phyloP scores from a whole-genome alignment of 2,888 invertebrate genomes.

The Cerastoderma edule region DNA sequence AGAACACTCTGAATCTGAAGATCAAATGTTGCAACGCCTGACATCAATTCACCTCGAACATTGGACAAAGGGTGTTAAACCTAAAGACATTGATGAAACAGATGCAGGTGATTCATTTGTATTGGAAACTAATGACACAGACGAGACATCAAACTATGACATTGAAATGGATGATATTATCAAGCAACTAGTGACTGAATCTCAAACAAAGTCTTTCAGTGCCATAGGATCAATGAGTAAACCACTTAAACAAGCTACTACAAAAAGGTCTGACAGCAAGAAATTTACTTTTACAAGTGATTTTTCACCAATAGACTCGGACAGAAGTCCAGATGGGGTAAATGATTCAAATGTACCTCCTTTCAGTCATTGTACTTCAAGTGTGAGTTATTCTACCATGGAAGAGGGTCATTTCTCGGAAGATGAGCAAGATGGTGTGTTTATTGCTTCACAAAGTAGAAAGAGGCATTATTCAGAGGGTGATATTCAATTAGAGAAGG shows the following conservation, averaged over 20 bases:
- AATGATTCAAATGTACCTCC: conserved; percentile 26
- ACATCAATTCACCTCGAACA: conserved; percentile 59
- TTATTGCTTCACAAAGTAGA: background rate
- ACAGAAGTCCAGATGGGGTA: conserved; percentile 17
- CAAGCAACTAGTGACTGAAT: conserved; percentile 10
- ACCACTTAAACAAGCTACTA: background rate
- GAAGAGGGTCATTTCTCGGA: conserved; percentile 43
- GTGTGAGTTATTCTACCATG: conserved; percentile 28
- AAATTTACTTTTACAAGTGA: background rate
- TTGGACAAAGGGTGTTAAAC: conserved; percentile 30
- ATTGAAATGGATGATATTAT: conserved; percentile 10
- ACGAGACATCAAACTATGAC: background rate
- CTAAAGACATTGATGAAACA: conserved; percentile 8
- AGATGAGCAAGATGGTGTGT: conserved; percentile 36
- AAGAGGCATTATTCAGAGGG: conserved; percentile 54
- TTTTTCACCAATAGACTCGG: conserved; percentile 4
- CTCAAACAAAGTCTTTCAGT: background rate
- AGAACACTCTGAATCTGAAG: conserved; percentile 44
- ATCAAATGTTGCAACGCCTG: conserved; percentile 44
- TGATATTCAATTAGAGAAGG: conserved; percentile 24
- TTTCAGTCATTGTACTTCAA: conserved; percentile 35
- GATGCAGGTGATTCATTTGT: conserved; percentile 29
- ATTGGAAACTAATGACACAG: conserved; percentile 4
- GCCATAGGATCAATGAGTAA: too few species aligned
- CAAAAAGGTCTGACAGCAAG: background rate